These are phyloP conservation scores for Nannoperca obscura DNA, from an alignment of 2,797 vertebrate species.

Conservation along the genomic window DNA sequence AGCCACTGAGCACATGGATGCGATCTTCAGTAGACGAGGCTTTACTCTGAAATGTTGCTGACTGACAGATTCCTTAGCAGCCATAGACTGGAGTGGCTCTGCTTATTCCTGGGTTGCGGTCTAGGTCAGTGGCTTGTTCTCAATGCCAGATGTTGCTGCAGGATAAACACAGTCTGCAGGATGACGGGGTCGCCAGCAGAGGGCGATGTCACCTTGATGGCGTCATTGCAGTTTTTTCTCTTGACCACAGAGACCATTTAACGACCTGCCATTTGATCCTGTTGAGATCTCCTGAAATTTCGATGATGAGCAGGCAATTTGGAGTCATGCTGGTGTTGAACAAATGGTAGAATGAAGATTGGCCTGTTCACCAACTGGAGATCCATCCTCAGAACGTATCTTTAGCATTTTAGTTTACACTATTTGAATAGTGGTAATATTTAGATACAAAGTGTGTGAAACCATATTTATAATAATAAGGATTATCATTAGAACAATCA, in stretches of 20 bases:
- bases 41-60: conserved; percentile 78
- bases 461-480: neutral
- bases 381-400: neutral
- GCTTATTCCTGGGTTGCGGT: conserved; percentile 81
- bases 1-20: conserved; percentile 62
- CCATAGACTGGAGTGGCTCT: conserved; percentile 74
- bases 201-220: conserved; percentile 60
- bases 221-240: conserved; percentile 15
- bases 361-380: neutral
- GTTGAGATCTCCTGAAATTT: conserved; percentile 50
- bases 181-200: conserved; percentile 65
- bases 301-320: conserved; percentile 42
- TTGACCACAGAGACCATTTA: conserved; percentile 38
- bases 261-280: conserved; percentile 62
- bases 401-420: neutral
- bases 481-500: neutral
- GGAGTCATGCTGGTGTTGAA: conserved; percentile 40
- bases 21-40: conserved; percentile 58
- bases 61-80: conserved; percentile 82
- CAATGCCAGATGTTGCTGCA: conserved; percentile 78
- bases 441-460: neutral
- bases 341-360: conserved; percentile 25
- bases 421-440: neutral
- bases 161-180: conserved; percentile 42
- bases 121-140: conserved; percentile 67